A percentile compares a stretch with the other conserved stretches of the same genome.
Evolutionary conservation across 1,140 invertebrate genomes (phyloP).

Genomic region (Drosophila tristis): DNA sequence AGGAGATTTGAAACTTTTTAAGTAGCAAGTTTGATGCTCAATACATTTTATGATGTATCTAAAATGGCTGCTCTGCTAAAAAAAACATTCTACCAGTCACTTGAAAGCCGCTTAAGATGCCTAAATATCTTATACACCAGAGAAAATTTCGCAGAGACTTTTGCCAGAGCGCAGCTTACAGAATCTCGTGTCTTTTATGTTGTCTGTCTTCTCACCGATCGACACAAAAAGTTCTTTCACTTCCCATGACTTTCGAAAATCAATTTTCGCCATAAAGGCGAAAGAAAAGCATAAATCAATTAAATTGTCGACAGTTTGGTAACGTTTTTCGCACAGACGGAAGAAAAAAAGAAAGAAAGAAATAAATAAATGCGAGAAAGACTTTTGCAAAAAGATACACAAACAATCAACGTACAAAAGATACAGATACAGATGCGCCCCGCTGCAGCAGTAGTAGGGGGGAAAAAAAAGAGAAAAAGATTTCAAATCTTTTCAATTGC

Average conservation of each 20-base stretch:
- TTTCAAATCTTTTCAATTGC: slow-evolving; percentile 58
- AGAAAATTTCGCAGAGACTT: too few relatives aligned
- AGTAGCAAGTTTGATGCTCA: too few relatives aligned
- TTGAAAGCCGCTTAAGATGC: too few relatives aligned
- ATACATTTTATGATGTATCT: too few relatives aligned
- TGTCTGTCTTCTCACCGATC: too few relatives aligned
- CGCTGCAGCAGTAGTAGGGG: slow-evolving; percentile 2
- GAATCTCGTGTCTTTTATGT: too few relatives aligned
- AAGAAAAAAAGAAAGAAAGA: slow-evolving; percentile 11
- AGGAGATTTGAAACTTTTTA: too few relatives aligned
- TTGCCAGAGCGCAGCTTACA: too few relatives aligned
- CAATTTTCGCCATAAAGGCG: slow-evolving; percentile 41
- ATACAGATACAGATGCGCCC: slow-evolving; percentile 4
- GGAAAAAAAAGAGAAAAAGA: slow-evolving; percentile 47
- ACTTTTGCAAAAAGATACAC: slow-evolving; percentile 1
- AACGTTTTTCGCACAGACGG: slow-evolving; percentile 41
- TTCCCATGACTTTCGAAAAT: slow-evolving; percentile 36
- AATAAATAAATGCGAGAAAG: slow-evolving; percentile 1
- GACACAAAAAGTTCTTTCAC: slow-evolving; percentile 14
- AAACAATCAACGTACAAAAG: slow-evolving; percentile 36
- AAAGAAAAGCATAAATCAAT: slow-evolving; percentile 67
- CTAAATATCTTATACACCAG: too few relatives aligned
- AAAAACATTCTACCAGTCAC: too few relatives aligned
- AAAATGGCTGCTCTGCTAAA: too few relatives aligned
- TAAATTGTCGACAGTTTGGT: slow-evolving; percentile 74